Evolutionary conservation across 92 coral and sea anemone genomes (phyloP).

Genomic region (Paragorgia papillata): DNA sequence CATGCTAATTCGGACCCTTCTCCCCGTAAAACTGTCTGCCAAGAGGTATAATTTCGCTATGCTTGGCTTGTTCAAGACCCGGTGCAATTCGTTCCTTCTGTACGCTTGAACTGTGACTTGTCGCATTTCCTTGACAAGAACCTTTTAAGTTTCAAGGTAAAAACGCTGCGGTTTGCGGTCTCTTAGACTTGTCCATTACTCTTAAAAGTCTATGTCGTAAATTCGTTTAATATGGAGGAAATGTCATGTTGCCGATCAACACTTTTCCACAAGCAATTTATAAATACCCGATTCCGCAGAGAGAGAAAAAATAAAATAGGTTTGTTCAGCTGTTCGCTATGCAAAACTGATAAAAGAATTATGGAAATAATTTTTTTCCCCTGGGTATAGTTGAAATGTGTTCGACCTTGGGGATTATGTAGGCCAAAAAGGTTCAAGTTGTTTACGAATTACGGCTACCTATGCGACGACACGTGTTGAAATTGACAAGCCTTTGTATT

Average conservation of each 20-base stretch:
- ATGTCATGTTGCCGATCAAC: not conserved
- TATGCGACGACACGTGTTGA: constrained; percentile 34
- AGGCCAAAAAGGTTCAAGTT: not conserved
- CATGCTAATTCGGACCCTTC: constrained; percentile 34
- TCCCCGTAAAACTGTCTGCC: not conserved
- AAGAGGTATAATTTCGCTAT: not conserved
- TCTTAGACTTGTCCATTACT: not conserved
- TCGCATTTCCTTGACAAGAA: no score
- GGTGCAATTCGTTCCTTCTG: no score
- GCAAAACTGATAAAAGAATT: not conserved
- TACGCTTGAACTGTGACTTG: no score
- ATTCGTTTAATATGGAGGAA: constrained; percentile 5
- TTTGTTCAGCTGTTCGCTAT: not conserved
- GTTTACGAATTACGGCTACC: constrained; percentile 40
- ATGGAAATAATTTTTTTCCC: not conserved
- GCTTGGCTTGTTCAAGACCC: not conserved
- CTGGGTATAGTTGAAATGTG: not conserved
- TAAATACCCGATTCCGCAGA: not conserved
- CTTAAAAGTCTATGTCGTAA: constrained; percentile 13
- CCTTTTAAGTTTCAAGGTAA: not conserved
- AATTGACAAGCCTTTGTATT: constrained; percentile 30
- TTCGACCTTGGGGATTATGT: not conserved
- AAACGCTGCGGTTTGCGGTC: constrained; percentile 46
- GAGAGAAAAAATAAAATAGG: not conserved
- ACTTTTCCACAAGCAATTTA: constrained; percentile 17